These are phyloP conservation scores for Miniopterus natalensis DNA, from an alignment of 2,113 vertebrate genomes.

Conservation along the genomic window DNA sequence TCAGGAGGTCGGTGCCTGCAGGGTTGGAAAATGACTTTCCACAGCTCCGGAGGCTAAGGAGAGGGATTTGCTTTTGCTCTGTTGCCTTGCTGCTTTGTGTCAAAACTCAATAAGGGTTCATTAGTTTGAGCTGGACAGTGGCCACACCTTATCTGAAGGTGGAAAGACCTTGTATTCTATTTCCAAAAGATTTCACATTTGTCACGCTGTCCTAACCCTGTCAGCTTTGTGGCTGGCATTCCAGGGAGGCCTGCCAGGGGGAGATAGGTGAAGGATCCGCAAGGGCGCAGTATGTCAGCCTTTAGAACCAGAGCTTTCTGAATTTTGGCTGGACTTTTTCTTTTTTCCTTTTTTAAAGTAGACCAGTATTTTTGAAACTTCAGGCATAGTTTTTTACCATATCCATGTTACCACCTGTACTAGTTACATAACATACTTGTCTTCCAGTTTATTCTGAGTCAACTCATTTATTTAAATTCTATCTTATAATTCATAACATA, in stretches of 20 bases:
- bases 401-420: background rate
- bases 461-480: conserved; percentile 49
- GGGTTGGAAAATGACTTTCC: background rate
- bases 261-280: background rate
- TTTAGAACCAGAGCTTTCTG: background rate
- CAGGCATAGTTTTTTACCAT: background rate
- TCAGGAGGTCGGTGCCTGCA: background rate
- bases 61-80: background rate
- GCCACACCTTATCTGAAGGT: background rate
- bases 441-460: conserved; percentile 17
- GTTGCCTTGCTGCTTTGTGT: background rate
- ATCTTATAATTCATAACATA: background rate
- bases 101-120: background rate
- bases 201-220: background rate
- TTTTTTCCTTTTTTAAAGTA: background rate
- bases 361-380: conserved; percentile 1
- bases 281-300: background rate
- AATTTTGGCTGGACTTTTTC: background rate
- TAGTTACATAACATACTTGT: background rate
- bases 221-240: background rate
- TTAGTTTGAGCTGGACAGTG: background rate
- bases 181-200: background rate
- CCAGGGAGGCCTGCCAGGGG: background rate
- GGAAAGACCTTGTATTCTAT: background rate
- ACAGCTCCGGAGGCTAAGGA: background rate